Evolutionary conservation across 2,797 vertebrate genomes (phyloP), one percentile per base, ranked within the genome.

Genomic region (Platalea minor): DNA sequence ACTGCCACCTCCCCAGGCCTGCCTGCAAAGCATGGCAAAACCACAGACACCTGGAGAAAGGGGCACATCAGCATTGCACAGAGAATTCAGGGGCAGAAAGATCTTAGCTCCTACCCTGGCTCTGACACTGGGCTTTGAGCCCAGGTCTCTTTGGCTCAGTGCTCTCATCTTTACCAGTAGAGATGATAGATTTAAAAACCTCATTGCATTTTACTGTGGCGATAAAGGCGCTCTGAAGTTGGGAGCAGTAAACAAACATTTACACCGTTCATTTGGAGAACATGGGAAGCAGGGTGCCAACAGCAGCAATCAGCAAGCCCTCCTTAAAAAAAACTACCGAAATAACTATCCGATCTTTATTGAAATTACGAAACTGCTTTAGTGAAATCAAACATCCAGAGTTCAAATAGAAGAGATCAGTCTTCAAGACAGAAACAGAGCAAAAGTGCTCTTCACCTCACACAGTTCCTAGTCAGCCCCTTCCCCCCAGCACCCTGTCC

Each of bases 401-500:
- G 15, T 68, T 83, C 23, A 74, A 50, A 61, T 1, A 61, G 7
- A 87, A 82, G 23, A 46, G 20, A 53, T 33, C 13, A 56, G 24
- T 37, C 57, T 50, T 67, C 26, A 17, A 69, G 21, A 15, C 0
- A 51, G 64, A 76, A 87, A 45, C 9, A 63, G 5, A 88, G 19
- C 3, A 59, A 26, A 74, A 78, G 3, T 25, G 3, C 23, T 64
- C n/a, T 69, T 88, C 24, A 46, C 5, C 33, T 77, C 51, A 68
- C 19, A 17, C 20, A 75, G 20, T 5, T 25, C 43, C 67, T 60
- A 21, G 13, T 50, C 51, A 91, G n/a, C 11, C 13, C 7, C 33
- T 57, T 77, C 16, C 2, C 1, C 17, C 15, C 45, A 50, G 26
- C 0, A 0, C 4, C 20, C 70, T 63, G 17, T 33, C 37, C 45